Evolutionary conservation across 2,113 vertebrate species (phyloP), one percentile per base, ranked within the genome.

Genomic region (Pangasianodon gigas): DNA sequence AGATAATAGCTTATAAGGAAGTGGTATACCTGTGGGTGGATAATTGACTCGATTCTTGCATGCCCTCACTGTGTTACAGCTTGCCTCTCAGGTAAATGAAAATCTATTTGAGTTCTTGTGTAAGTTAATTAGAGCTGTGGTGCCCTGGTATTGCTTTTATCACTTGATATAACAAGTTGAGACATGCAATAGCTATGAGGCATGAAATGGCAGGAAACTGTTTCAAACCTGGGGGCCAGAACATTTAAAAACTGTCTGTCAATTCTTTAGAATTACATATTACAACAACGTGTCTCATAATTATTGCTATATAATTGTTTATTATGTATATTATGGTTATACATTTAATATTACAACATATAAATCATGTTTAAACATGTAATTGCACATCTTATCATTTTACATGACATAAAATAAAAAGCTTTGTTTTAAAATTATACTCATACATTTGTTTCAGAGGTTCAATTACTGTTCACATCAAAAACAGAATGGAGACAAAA

Each of bases 1-100:
- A 71, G 51, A 58, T 88, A 88, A 51, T 82, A 54, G 74, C 32
- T 69, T 86, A 32, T 86, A 67, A 56, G 32, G 56, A 51, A 62
- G 52, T 74, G 65, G 52, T n/a, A 85, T 77, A 46, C 29, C 86
- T 87, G 80, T 46, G 58, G 74, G 29, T 52, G n/a, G 46, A 41
- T 86, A 86, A 81, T 86, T 80, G 88, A 54, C 83, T 80, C 21
- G 18, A 41, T 77, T 88, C 44, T 37, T 16, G 95, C 93, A 92
- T 93, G 93, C 94, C 93, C 93, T 94, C 93, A 92, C 87, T 90
- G 92, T 92, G 93, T 93, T 91, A 93, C 91, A 95, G 92, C 91
- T 87, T 91, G 93, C 93, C 93, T 94, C 85, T 54, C 93, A 93
- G 93, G 94, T 92, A 92, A 92, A 92, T 92, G 90, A 92, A 91